Evolutionary conservation across 2,113 vertebrate genomes (phyloP), one percentile per base, ranked within the genome.

Genomic region (Burhinus oedicnemus): DNA sequence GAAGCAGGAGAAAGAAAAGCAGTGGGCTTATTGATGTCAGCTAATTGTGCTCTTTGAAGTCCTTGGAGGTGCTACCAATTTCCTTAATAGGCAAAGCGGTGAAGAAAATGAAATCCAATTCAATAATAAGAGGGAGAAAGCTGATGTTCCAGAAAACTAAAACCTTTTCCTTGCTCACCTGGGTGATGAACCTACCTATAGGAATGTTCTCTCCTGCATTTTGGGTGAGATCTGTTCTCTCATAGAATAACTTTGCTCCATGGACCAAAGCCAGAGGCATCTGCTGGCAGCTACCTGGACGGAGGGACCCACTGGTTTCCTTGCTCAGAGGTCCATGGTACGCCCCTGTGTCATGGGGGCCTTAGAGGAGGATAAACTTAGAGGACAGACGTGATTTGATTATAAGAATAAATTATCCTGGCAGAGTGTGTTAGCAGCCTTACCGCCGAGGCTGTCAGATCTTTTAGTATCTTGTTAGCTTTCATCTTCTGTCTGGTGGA

Each of bases 1-100:
- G 83, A 91, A 94, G 36, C 44, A 82, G 20, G 45, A 89, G 74
- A 85, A 93, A 51, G 71, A 64, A 79, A 89, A 92, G 34, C 22
- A 61, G 5, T 49, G n/a, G 22, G 34, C 57, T 88, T 93, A 14
- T 91, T 91, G 61, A 45, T 47, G 23, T 86, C 79, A 93, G 65
- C n/a, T 71, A 62, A 26, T 38, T 58, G 30, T 57, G 45, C 32
- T 87, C 82, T 94, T 74, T 94, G 71, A 91, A 91, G 74, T 76
- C 58, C 34, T 70, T 54, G 29, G 45, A 85, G 45, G 26, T 83
- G 21, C 71, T 88, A 81, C 19, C 17, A 6, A 30, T 80, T 77
- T 68, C 58, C 52, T 62, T 81, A 87, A 71, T 38, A 88, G 83
- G 36, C 57, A 85, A 76, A 76, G 45, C 6, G 3, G 45, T 89